These are phyloP conservation scores for Cotesia congregata DNA, from an alignment of 2,888 invertebrate genomes.

Conservation along the genomic window DNA sequence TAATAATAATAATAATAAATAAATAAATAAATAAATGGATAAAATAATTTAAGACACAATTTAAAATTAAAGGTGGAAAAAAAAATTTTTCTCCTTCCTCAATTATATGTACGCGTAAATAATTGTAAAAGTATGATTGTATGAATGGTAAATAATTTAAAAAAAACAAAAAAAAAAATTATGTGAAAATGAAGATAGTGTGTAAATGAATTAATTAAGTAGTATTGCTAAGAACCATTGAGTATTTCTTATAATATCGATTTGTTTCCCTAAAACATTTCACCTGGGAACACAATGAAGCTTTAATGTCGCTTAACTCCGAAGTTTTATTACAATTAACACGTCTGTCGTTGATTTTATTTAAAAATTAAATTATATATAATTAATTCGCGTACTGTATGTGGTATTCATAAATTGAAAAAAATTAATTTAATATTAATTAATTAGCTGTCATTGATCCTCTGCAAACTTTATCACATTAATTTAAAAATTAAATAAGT, in stretches of 20 bases:
- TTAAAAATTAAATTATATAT: conserved; percentile 1
- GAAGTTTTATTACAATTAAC: background rate
- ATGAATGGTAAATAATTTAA: background rate
- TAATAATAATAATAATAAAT: conserved; percentile 13
- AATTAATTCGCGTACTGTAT: background rate
- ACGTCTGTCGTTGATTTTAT: conserved; percentile 26
- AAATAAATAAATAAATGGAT: conserved; percentile 1
- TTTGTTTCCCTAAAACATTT: conserved; percentile 23
- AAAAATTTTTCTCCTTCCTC: conserved; percentile 27
- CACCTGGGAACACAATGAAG: conserved; percentile 33
- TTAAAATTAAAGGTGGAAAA: background rate
- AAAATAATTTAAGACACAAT: background rate
- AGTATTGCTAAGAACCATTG: conserved; percentile 26
- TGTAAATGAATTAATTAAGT: conserved; percentile 17
- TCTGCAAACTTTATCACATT: background rate
- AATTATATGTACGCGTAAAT: conserved; percentile 17
- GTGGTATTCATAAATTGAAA: conserved; percentile 13
- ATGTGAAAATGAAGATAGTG: background rate
- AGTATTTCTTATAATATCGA: conserved; percentile 26
- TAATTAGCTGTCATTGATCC: background rate
- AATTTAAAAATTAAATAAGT: conserved; percentile 13
- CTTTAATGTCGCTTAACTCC: conserved; percentile 33
- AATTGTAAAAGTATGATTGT: conserved; percentile 6
- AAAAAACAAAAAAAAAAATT: background rate
- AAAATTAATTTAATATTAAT: background rate